Percentiles rank a stretch among this genome's conserved stretches.
Evolutionary conservation across 2,113 vertebrate genomes (phyloP).

Genomic region (Atlantisia rogersi): DNA sequence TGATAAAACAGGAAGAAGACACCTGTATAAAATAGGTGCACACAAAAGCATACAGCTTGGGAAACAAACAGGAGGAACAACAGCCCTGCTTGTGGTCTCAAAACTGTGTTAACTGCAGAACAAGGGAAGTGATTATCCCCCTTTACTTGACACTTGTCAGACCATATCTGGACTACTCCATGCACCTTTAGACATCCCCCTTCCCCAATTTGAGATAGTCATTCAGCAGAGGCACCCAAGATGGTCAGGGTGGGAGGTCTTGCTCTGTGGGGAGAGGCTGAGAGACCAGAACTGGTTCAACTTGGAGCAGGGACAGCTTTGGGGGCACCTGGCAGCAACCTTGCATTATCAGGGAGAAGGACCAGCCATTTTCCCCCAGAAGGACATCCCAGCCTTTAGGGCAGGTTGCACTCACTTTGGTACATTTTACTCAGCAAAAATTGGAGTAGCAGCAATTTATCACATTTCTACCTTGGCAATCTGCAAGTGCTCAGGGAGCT

Average conservation of each 20-base stretch:
- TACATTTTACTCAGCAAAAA: not conserved
- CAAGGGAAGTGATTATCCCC: not conserved
- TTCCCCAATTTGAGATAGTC: not conserved
- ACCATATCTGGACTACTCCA: not conserved
- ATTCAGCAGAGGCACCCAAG: not conserved
- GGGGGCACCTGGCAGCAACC: not conserved
- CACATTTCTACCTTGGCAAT: not conserved
- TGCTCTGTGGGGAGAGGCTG: not conserved
- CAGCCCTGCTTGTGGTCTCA: not conserved
- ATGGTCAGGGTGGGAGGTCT: not conserved
- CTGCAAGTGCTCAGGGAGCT: no score
- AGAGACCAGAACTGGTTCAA: not conserved
- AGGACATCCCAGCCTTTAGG: not conserved
- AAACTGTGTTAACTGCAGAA: not conserved
- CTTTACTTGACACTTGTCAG: fast-evolving
- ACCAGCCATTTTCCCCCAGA: not conserved
- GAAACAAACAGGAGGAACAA: not conserved
- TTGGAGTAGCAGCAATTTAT: not conserved
- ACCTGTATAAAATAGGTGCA: not conserved
- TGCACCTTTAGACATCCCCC: not conserved
- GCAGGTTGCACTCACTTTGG: fast-evolving
- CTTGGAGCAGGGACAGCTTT: not conserved
- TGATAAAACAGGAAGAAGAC: not conserved
- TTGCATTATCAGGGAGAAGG: fast-evolving
- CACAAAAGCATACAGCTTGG: not conserved